Percentiles rank a stretch among this genome's conserved stretches.
Evolutionary conservation across 2,113 vertebrate species (phyloP).

Genomic region (Corythoichthys haematopterus): DNA sequence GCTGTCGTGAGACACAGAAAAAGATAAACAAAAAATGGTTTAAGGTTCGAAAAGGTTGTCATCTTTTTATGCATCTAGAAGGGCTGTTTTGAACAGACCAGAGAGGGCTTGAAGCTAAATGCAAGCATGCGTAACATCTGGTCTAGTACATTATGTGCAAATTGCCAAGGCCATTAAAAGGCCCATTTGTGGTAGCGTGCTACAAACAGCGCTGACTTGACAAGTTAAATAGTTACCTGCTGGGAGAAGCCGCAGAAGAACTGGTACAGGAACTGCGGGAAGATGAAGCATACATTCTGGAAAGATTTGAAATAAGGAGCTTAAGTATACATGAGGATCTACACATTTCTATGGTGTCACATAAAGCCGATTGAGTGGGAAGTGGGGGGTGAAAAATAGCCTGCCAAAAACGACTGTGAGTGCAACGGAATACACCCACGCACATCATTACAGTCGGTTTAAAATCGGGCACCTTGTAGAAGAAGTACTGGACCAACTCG

Average conservation of each 20-base stretch:
- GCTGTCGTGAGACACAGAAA: conserved; percentile 66
- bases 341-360: conserved; percentile 43
- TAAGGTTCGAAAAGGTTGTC: neutral
- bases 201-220: neutral
- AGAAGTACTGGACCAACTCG: conserved; percentile 98
- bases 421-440: conserved; percentile 53
- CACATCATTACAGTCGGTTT: conserved; percentile 30
- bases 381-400: conserved; percentile 9
- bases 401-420: conserved; percentile 54
- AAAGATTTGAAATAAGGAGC: conserved; percentile 26
- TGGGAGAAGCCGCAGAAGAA: conserved; percentile 99
- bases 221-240: conserved; percentile 72
- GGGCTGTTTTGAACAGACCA: neutral
- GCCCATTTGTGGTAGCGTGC: neutral
- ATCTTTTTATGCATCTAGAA: neutral
- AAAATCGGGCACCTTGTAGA: conserved; percentile 86
- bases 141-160: neutral
- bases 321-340: conserved; percentile 30
- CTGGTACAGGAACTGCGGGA: conserved; percentile 99
- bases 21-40: conserved; percentile 15
- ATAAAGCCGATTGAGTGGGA: conserved; percentile 56
- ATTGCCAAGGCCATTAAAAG: conserved; percentile 6
- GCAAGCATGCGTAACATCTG: neutral
- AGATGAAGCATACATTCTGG: conserved; percentile 99
- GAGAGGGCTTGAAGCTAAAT: neutral